These are phyloP conservation scores for Barypeithes pellucidus DNA, from an alignment of 2,888 invertebrate species.

Conservation along the genomic window DNA sequence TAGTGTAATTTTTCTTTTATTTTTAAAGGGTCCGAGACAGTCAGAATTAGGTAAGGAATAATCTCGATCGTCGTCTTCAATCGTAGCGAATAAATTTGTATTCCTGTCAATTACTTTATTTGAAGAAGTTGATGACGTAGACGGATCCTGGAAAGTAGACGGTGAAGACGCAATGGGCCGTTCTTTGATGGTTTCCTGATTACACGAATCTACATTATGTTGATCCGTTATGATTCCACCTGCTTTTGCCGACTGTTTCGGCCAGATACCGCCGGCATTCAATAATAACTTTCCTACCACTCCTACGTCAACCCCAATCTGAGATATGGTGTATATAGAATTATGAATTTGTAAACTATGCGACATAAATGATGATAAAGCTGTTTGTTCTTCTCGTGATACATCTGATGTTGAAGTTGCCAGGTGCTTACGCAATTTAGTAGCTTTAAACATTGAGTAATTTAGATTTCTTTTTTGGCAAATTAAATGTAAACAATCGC, in stretches of 20 bases:
- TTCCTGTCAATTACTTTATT: background rate
- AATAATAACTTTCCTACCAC: background rate
- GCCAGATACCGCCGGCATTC: slow-evolving; percentile 2
- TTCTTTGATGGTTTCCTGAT: background rate
- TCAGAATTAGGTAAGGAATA: background rate
- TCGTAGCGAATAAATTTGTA: background rate
- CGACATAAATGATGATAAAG: slow-evolving; percentile 8
- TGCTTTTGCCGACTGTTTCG: background rate
- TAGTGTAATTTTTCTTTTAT: background rate
- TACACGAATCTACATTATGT: background rate
- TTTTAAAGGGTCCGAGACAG: background rate
- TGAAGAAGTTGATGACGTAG: slow-evolving; percentile 5
- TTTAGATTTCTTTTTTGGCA: slow-evolving; percentile 1
- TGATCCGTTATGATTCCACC: background rate
- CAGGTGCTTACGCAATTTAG: slow-evolving; percentile 13
- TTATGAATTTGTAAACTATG: slow-evolving; percentile 6
- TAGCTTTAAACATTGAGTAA: background rate
- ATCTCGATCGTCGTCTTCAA: background rate
- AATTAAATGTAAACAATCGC: background rate
- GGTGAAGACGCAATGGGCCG: background rate
- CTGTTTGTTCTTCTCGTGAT: background rate
- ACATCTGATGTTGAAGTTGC: slow-evolving; percentile 12
- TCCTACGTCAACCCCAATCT: slow-evolving; percentile 1
- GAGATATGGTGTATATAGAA: slow-evolving; percentile 6
- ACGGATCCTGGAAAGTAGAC: background rate